Base-by-base conservation (phyloP, 2,797 vertebrate species). In the Pangasius krempfi region DNA sequence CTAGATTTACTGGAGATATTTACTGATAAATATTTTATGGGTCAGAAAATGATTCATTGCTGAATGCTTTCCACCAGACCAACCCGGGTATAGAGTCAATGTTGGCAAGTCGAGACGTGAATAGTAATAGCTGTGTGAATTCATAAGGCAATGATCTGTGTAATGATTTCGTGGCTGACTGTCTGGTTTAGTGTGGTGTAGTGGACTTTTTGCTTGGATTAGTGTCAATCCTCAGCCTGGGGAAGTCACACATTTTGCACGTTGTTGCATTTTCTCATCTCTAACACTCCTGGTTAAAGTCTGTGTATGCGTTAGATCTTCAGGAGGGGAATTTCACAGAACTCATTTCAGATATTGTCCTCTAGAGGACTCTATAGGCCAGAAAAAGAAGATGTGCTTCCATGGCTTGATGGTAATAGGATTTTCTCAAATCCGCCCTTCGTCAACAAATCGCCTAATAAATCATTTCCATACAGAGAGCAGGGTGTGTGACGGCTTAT, bases 391-490 rank as follows among this genome's bases (percentile, higher is more conserved):
- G 1, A 66, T 10, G 40, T 50, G 27, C 44, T 20, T 6, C 8
- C 3, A 30, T 3, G 13, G 14, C 44, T 84, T 52, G 44, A 6
- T 2, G 27, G n/a, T 16, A 25, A 33, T 8, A 68, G 27, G n/a
- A 20, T 66, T 52, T 50, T 20, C 6, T 47, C 37, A 44, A 83
- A 64, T 47, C 60, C 37, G 2, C 80, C 80, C 58, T 82, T 82
- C 14, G 12, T 83, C 81, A 83, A 83, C 56, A 83, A 83, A 64
- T 83, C 25, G 7, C 82, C 27, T 44, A 82, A 50, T 84, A 20
- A 84, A 66, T 52, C 4, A 68, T 68, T 68, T 68, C 27, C 16
- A 50, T 33, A 22, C 14, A 20, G 82, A 84, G 44, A 68, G 62
- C 82, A 68, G 40, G 6, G 16, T 3, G 25, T 66, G 60, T 66